A percentile compares a stretch with the other conserved stretches of the same genome.
Conservation (phyloP, 2,113 vertebrate genomes). For the Puma concolor region DNA sequence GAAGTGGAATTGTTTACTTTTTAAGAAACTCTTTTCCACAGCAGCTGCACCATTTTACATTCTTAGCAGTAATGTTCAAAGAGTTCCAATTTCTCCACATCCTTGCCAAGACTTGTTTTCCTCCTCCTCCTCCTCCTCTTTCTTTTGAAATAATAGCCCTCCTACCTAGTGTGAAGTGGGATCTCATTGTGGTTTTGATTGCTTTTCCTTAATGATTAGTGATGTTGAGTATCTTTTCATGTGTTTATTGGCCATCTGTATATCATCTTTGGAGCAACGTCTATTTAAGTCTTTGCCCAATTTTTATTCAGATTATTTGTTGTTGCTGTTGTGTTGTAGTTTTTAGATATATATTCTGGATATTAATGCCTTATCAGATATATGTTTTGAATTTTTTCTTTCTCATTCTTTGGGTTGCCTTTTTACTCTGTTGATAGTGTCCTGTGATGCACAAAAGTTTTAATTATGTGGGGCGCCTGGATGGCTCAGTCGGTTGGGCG, state of each 20-base stretch:
- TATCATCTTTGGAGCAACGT: neutral
- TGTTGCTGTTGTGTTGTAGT: neutral
- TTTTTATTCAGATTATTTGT: neutral
- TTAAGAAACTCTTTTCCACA: neutral
- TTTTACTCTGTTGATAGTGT: neutral
- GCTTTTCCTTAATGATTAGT: no score
- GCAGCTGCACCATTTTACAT: no score
- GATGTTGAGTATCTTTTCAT: no score
- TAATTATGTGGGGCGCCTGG: neutral
- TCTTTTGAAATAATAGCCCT: neutral
- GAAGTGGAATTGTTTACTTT: neutral
- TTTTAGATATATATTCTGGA: neutral
- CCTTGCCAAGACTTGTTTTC: neutral
- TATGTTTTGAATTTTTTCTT: neutral
- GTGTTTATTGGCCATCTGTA: no score
- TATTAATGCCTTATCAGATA: neutral
- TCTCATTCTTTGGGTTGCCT: neutral
- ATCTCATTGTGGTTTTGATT: no score
- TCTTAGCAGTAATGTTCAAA: no score
- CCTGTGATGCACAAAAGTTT: neutral
- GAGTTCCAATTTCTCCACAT: neutral
- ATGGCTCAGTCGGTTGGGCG: no score
- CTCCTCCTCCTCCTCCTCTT: neutral
- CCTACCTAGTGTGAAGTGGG: neutral
- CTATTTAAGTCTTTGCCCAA: neutral